These are phyloP conservation scores for Periparus ater DNA, from an alignment of 2,797 vertebrate genomes.

Conservation along the genomic window DNA sequence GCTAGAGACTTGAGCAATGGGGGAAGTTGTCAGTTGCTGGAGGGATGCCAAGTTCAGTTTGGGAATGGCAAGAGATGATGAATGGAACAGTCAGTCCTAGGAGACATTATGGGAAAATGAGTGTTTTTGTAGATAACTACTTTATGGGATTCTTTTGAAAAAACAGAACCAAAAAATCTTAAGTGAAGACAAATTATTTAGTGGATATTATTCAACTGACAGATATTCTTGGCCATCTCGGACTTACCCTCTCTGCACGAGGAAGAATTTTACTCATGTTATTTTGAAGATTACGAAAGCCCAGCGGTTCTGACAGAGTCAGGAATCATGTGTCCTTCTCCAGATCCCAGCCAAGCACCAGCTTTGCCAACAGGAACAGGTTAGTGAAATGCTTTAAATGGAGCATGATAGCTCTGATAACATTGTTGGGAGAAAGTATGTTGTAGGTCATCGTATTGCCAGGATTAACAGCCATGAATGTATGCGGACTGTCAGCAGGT, in stretches of 20 bases:
- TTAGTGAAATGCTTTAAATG: conserved; percentile 72
- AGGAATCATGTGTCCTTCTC: conserved; percentile 88
- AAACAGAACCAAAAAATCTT: not conserved
- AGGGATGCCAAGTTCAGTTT: not conserved
- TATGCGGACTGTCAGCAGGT: conserved; percentile 53
- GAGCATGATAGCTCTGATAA: not conserved
- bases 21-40: not conserved
- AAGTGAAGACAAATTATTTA: not conserved
- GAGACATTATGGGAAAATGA: not conserved
- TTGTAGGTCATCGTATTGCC: not conserved
- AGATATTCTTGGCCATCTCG: conserved; percentile 87
- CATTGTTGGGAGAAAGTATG: not conserved
- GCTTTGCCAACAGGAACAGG: conserved; percentile 83
- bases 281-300: conserved; percentile 84
- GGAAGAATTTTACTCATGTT: conserved; percentile 88
- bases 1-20: not conserved
- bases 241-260: conserved; percentile 85
- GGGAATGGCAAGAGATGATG: not conserved
- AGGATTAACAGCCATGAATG: conserved; percentile 29
- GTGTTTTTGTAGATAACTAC: not conserved
- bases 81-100: not conserved
- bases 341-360: conserved; percentile 80
- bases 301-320: conserved; percentile 81
- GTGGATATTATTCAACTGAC: conserved; percentile 36
- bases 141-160: not conserved